Evolutionary conservation across 2,113 vertebrate species (phyloP).

Genomic region (Ameiurus melas): DNA sequence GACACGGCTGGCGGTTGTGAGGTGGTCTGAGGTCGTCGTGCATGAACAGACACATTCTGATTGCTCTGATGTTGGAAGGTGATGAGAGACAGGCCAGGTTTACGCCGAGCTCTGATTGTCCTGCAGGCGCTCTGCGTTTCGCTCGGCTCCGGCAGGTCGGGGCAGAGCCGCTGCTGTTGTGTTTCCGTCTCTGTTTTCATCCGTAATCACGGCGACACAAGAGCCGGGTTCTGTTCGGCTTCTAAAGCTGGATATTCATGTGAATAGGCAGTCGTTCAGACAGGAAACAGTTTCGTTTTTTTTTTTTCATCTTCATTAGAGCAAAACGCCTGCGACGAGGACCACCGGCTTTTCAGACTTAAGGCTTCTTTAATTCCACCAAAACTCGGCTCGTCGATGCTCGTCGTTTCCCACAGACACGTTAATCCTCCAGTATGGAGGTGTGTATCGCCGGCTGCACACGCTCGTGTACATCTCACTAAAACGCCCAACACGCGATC

Average conservation of each 20-base stretch:
- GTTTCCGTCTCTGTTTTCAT: slow-evolving; percentile 34
- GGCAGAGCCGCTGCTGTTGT: slow-evolving; percentile 44
- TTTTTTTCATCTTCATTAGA: slow-evolving; percentile 1
- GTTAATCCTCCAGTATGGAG: background rate
- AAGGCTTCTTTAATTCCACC: background rate
- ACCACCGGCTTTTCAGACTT: background rate
- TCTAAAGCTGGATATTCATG: slow-evolving; percentile 13
- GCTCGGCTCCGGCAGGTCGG: slow-evolving; percentile 38
- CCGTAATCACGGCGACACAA: slow-evolving; percentile 28
- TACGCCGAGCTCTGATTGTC: background rate
- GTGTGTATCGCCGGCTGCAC: background rate
- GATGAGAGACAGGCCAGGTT: slow-evolving; percentile 13
- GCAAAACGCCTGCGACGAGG: background rate
- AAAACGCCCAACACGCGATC: background rate
- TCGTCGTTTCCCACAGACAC: background rate
- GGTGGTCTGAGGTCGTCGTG: background rate
- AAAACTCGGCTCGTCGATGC: background rate
- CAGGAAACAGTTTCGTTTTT: background rate
- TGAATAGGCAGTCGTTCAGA: slow-evolving; percentile 14
- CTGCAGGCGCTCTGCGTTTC: slow-evolving; percentile 27
- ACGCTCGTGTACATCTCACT: background rate
- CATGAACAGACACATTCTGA: slow-evolving; percentile 26
- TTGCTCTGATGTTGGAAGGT: background rate
- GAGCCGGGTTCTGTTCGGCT: slow-evolving; percentile 17
- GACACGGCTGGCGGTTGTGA: background rate